Conservation (phyloP, 1,140 invertebrate genomes). For the Lordiphosa mommai region DNA sequence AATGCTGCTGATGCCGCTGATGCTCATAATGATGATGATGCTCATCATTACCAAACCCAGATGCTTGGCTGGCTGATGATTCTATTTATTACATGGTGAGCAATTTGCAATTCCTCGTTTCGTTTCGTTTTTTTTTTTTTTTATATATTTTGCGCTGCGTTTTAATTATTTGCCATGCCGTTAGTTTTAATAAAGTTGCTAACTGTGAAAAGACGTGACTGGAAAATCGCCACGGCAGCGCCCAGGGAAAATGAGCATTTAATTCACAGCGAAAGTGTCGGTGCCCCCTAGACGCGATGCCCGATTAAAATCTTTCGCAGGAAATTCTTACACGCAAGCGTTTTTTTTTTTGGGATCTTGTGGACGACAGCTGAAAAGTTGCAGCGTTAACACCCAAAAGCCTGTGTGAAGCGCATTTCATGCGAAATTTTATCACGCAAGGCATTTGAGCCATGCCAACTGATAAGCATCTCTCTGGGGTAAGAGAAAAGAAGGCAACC, state of each 20-base stretch:
- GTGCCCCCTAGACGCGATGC: conserved; percentile 35
- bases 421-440: conserved; percentile 73
- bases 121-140: conserved; percentile 7
- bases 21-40: conserved; percentile 10
- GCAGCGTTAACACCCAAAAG: conserved; percentile 66
- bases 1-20: conserved; percentile 40
- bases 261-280: conserved; percentile 69
- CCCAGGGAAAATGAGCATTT: conserved; percentile 57
- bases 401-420: conserved; percentile 36
- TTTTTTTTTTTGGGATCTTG: background rate
- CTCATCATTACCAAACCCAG: too few species aligned
- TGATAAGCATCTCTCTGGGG: conserved; percentile 52
- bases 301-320: conserved; percentile 74
- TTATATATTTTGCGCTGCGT: conserved; percentile 37
- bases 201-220: conserved; percentile 76
- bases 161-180: conserved; percentile 72
- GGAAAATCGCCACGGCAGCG: conserved; percentile 23
- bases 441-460: conserved; percentile 45
- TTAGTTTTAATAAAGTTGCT: conserved; percentile 78
- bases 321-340: conserved; percentile 68
- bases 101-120: conserved; percentile 65
- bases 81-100: conserved; percentile 71
- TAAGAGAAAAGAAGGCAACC: background rate
- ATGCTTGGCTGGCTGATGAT: conserved; percentile 50
- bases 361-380: conserved; percentile 67